phyloP scores from a whole-genome alignment of 2,888 invertebrate species.

The Pristionchus arcanus region DNA sequence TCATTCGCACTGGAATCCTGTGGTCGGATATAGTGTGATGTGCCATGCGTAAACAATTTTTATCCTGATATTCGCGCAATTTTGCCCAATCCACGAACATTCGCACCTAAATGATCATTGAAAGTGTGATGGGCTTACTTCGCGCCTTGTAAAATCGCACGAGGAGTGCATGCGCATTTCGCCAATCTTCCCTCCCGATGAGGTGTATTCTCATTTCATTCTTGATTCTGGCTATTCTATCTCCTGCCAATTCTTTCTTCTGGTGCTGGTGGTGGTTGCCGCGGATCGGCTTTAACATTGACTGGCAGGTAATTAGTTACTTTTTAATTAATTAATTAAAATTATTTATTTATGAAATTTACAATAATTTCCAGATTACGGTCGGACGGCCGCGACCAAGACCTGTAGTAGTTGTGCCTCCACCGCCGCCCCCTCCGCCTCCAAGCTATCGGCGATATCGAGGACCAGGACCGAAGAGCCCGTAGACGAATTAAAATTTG shows the following conservation, averaged over 20 bases:
- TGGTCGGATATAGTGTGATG: background rate
- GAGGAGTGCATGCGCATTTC: background rate
- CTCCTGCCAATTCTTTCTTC: background rate
- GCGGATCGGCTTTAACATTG: background rate
- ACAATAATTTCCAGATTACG: background rate
- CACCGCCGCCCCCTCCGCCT: background rate
- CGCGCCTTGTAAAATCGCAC: background rate
- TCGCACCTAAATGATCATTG: background rate
- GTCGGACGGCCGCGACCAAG: background rate
- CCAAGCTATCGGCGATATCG: background rate
- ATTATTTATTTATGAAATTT: too few species aligned
- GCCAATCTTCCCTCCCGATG: background rate
- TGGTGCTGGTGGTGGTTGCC: background rate
- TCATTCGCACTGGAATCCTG: background rate
- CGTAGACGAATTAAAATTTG: too few species aligned
- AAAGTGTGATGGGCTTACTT: constrained; percentile 1
- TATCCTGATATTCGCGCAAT: background rate
- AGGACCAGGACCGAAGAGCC: background rate
- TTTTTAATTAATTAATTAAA: too few species aligned
- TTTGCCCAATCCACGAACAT: background rate
- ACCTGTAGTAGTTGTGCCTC: background rate
- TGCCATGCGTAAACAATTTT: background rate
- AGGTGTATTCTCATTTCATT: background rate
- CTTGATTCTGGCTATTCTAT: background rate
- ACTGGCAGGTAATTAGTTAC: background rate